Conservation (phyloP, 2,888 invertebrate species). For the Hirtodrosophila cameraria region DNA sequence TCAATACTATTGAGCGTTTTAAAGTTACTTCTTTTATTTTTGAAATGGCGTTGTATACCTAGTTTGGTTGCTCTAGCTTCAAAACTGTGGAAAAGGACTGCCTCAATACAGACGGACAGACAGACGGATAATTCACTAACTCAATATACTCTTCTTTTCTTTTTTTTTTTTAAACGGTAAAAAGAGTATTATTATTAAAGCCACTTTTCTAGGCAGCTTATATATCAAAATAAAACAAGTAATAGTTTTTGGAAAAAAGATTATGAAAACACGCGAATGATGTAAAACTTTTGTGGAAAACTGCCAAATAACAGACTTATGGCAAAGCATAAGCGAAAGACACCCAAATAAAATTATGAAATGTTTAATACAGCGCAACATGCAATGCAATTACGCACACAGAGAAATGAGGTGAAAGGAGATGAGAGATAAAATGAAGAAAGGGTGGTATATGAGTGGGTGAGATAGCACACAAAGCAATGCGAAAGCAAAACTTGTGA, state of each 20-base stretch:
- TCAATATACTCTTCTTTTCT: too few relatives aligned
- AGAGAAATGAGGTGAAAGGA: conserved; percentile 1
- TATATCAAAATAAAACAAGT: too few relatives aligned
- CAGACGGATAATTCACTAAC: too few relatives aligned
- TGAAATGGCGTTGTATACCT: too few relatives aligned
- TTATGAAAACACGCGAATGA: conserved; percentile 35
- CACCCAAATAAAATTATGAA: conserved; percentile 61
- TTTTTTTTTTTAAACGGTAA: too few relatives aligned
- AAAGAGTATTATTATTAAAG: not conserved
- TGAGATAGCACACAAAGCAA: not conserved
- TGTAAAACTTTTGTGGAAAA: conserved; percentile 50
- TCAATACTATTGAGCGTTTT: conserved; percentile 34
- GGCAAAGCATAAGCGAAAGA: conserved; percentile 61
- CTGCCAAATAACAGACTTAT: conserved; percentile 52
- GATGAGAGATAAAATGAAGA: not conserved
- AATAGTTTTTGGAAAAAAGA: too few relatives aligned
- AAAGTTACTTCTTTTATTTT: too few relatives aligned
- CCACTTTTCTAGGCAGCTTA: conserved; percentile 19
- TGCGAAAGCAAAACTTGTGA: conserved; percentile 56
- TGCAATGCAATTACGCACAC: conserved; percentile 69
- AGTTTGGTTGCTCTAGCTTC: too few relatives aligned
- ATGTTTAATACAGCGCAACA: conserved; percentile 76
- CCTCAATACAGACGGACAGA: too few relatives aligned
- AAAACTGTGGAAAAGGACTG: too few relatives aligned
- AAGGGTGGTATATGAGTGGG: not conserved